Evolutionary conservation across 2,797 vertebrate species (phyloP), one percentile per base, ranked within the genome.

Genomic region (Anniella stebbinsi): DNA sequence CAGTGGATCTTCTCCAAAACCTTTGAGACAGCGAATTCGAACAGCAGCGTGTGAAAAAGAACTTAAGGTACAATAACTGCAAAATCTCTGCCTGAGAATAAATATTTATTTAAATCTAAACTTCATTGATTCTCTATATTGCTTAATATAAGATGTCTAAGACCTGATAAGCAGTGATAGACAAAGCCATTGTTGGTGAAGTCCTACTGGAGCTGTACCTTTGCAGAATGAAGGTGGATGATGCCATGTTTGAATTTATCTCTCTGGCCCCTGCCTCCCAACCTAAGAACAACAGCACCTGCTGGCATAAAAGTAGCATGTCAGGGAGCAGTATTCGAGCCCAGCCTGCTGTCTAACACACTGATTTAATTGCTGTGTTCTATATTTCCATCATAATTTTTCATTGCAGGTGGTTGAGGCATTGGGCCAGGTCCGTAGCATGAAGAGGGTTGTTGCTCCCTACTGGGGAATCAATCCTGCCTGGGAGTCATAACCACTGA

Each of bases 41-140:
- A 95, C 97, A 90, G 97, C 95, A 80, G 83, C 95, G 87, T 96
- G 97, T 94, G 97, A 97, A 94, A 97, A 97, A 92, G 97, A 97
- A 93, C 93, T 95, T 86, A 98, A 99, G 99, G 99, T 99, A 98
- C 78, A 91, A 6, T 90, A 83, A 83, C 45, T 30, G 13, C 18
- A 45, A 38, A 72, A 80, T 21, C 6, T 28, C 18, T 25, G 6
- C 3, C 33, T 38, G 28, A 23, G 28, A 81, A 73, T 13, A 78
- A 69, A 21, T 38, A 36, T 67, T 11, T 77, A 21, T 78, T 57
- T 48, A 66, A 60, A 48, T 66, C 23, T 63, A 75, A 86, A 45
- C 23, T 0, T 51, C 0, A 18, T 51, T 82, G 15, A 33, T 23
- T 82, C 36, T 33, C 8, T 38, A 51, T 87, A 48, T 78, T 87